These are phyloP conservation scores for Apoda limacodes DNA, from an alignment of 2,888 invertebrate species.

Conservation along the genomic window DNA sequence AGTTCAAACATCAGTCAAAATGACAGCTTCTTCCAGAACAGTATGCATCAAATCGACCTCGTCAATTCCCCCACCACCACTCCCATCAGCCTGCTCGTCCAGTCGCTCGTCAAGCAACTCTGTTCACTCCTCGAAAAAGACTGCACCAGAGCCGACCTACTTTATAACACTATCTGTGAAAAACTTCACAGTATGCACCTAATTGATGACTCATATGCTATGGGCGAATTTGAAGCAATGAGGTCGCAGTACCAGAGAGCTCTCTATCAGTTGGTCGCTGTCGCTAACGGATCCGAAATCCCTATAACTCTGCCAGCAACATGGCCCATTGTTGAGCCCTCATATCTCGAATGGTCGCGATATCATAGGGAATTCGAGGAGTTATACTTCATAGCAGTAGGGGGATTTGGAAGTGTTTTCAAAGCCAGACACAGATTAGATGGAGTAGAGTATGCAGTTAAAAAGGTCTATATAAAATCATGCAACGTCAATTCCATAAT, in stretches of 20 bases:
- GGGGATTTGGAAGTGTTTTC: constrained; percentile 83
- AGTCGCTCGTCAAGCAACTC: constrained; percentile 76
- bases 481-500: constrained; percentile 73
- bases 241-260: constrained; percentile 76
- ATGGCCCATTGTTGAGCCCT: constrained; percentile 64
- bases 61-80: constrained; percentile 57
- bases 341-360: constrained; percentile 71
- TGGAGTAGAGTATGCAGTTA: constrained; percentile 82
- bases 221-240: constrained; percentile 78
- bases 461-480: constrained; percentile 77
- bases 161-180: constrained; percentile 76
- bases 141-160: constrained; percentile 61
- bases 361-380: constrained; percentile 79
- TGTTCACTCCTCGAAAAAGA: constrained; percentile 75
- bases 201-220: constrained; percentile 76
- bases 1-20: constrained; percentile 34
- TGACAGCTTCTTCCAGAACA: constrained; percentile 40
- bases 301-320: constrained; percentile 55
- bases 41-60: constrained; percentile 51
- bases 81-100: constrained; percentile 76
- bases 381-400: constrained; percentile 75
- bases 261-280: constrained; percentile 72
- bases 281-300: constrained; percentile 68
- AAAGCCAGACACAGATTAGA: constrained; percentile 81
- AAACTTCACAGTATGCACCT: constrained; percentile 76